phyloP scores from a whole-genome alignment of 2,113 vertebrate genomes.

The Uria aalge region DNA sequence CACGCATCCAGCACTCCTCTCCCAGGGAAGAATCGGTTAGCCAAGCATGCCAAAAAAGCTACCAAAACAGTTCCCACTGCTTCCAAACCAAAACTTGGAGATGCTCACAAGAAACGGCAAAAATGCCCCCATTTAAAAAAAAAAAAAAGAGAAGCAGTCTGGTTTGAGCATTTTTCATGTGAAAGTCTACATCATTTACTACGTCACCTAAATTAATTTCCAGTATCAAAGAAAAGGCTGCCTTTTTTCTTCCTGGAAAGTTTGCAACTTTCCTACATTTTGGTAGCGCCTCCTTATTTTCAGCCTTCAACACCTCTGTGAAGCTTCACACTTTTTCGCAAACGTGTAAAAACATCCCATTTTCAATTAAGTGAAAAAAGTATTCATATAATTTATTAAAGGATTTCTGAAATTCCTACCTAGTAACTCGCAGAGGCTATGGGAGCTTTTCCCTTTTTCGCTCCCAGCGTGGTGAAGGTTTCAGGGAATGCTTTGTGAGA shows the following conservation, averaged over 20 bases:
- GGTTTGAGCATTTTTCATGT: background rate
- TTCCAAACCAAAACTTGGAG: background rate
- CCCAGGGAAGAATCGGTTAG: background rate
- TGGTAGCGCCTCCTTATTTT: background rate
- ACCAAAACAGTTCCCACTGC: accelerated
- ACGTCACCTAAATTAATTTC: background rate
- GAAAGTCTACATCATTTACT: background rate
- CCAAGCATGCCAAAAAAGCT: accelerated
- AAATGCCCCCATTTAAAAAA: background rate
- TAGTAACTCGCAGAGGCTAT: accelerated
- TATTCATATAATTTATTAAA: background rate
- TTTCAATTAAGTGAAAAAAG: background rate
- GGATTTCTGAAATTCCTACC: background rate
- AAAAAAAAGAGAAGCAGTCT: accelerated
- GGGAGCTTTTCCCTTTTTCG: background rate
- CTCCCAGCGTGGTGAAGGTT: background rate
- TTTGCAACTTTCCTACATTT: background rate
- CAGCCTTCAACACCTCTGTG: background rate
- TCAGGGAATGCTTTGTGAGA: accelerated
- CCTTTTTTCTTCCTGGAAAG: background rate
- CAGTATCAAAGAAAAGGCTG: background rate
- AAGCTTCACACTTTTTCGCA: background rate
- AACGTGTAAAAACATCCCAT: background rate
- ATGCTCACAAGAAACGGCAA: background rate
- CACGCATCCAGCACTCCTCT: background rate